A percentile compares a stretch with the other conserved stretches of the same genome.
Conservation (phyloP, 2,888 invertebrate genomes). For the Anoplius nigerrimus region DNA sequence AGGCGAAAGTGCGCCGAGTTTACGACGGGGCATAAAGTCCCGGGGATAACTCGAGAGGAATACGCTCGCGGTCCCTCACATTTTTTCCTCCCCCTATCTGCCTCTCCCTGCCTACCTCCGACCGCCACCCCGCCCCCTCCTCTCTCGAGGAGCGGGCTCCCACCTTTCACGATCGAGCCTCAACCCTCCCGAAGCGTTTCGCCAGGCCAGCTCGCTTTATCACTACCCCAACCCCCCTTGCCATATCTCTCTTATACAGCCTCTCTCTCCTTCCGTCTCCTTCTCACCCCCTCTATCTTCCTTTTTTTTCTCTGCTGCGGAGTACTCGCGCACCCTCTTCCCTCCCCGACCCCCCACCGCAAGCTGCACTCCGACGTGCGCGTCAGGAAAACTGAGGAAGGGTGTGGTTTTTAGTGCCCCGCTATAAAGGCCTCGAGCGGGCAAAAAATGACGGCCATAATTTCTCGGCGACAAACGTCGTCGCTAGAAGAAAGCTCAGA, state of each 20-base stretch:
- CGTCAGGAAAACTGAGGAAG: slow-evolving; percentile 1
- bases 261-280: too few relatives aligned
- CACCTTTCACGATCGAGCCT: too few relatives aligned
- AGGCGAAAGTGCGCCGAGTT: slow-evolving; percentile 54
- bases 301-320: neutral
- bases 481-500: too few relatives aligned
- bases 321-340: neutral
- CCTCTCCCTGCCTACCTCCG: slow-evolving; percentile 1
- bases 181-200: too few relatives aligned
- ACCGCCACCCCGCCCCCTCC: slow-evolving; percentile 11
- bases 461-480: too few relatives aligned
- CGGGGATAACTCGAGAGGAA: slow-evolving; percentile 36
- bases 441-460: neutral
- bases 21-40: slow-evolving; percentile 57
- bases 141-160: slow-evolving; percentile 12
- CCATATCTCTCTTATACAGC: too few relatives aligned
- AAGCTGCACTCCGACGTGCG: too few relatives aligned
- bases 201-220: too few relatives aligned
- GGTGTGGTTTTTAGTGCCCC: slow-evolving; percentile 8
- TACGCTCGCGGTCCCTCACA: slow-evolving; percentile 16
- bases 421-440: neutral
- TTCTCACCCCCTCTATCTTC: neutral
- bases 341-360: neutral
- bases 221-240: too few relatives aligned
- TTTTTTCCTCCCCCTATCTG: slow-evolving; percentile 6